Conservation (phyloP, 2,888 invertebrate species). For the Caenorhabditis macrosperma region DNA sequence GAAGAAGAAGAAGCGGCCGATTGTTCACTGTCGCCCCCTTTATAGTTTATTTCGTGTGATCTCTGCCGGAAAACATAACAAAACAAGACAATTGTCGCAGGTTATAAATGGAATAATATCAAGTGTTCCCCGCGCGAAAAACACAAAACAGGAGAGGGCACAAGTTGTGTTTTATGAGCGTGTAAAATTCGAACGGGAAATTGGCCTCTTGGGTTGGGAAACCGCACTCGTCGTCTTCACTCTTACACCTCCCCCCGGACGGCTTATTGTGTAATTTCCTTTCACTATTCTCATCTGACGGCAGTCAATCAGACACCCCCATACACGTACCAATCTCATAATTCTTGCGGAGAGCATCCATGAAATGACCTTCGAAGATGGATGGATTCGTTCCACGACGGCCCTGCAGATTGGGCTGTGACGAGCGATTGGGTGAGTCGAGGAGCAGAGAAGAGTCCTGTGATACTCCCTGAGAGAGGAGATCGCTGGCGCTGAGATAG, state of each 20-base stretch:
- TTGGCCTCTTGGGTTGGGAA: too few species aligned
- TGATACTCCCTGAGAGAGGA: slow-evolving; percentile 25
- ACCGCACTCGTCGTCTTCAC: too few species aligned
- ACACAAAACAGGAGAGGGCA: background rate
- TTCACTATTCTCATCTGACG: background rate
- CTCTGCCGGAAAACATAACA: too few species aligned
- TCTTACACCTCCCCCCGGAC: background rate
- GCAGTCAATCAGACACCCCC: background rate
- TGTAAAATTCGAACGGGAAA: too few species aligned
- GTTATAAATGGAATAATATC: background rate
- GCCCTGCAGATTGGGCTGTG: slow-evolving; percentile 25
- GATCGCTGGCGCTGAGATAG: slow-evolving; percentile 37
- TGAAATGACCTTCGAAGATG: slow-evolving; percentile 46
- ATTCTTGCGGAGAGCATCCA: slow-evolving; percentile 46
- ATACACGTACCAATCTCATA: slow-evolving; percentile 26
- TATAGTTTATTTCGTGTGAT: too few species aligned
- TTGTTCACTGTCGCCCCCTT: too few species aligned
- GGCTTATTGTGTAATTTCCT: background rate
- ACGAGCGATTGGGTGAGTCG: slow-evolving; percentile 20
- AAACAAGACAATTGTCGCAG: background rate
- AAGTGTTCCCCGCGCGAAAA: background rate
- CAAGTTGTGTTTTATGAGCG: background rate
- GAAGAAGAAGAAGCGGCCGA: too few species aligned
- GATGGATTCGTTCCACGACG: slow-evolving; percentile 54
- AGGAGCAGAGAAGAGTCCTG: slow-evolving; percentile 6